Evolutionary conservation across 2,113 vertebrate species (phyloP), one percentile per base, ranked within the genome.

Genomic region (Ceratotherium simum): DNA sequence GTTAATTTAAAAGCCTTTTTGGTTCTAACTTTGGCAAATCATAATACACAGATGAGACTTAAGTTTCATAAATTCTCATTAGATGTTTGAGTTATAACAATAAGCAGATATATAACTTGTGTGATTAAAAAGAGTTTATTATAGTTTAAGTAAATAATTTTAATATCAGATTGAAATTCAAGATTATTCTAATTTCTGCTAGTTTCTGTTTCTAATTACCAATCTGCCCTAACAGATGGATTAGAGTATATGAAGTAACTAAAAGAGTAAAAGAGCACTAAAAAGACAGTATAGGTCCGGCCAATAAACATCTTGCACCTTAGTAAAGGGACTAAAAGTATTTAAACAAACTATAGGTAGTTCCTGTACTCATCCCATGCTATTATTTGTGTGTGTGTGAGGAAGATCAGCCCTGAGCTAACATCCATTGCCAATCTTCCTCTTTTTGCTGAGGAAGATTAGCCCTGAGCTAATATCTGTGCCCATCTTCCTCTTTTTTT

Each of bases 1-100:
- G 60, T 23, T 94, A 80, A 64, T 83, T 94, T 48, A 29, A 92
- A 96, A 48, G 16, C 31, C 25, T 65, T 60, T 84, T 67, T 64
- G 91, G 27, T 85, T 91, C 31, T 84, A 96, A 92, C 25, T 94
- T 94, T 75, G 48, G 72, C 27, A 89, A 85, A 91, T 73, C 17
- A 42, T 73, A 88, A 94, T 33, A 8, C 16, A 39, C 42, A 85
- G 64, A 33, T 56, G 87, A 89, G 51, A 88, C 17, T 73, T 93
- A 65, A 64, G 5, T 60, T 92, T 90, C 14, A 70, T 42, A 94
- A 80, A 81, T 89, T 90, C 31, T 75, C 78, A 62, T 64, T 90
- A 92, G 51, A 46, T 75, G 75, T 56, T 75, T 75, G 51, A 94
- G 36, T 88, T 85, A 64, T 39, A 94, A 92, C 25, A 92, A 89